phyloP scores from a whole-genome alignment of 2,797 vertebrate species.

The Alexandromys oeconomus region DNA sequence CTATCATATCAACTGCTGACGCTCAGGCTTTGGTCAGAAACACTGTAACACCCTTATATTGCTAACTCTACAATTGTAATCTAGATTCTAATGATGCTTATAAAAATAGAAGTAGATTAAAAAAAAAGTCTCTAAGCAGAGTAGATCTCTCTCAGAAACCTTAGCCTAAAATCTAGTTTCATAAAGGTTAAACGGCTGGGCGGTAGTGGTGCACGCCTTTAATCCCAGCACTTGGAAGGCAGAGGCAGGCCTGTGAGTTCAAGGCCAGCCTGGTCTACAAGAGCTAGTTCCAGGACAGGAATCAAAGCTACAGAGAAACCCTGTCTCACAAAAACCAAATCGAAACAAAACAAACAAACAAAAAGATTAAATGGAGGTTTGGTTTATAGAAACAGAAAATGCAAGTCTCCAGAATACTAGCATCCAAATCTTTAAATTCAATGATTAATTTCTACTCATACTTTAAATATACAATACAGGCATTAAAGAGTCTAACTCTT shows the following conservation, averaged over 20 bases:
- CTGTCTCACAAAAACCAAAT: too few species aligned
- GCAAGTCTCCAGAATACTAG: constrained; percentile 16
- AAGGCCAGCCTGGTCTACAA: too few species aligned
- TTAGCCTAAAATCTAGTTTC: constrained; percentile 53
- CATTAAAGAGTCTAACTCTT: constrained; percentile 4
- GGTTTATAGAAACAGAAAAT: constrained; percentile 56
- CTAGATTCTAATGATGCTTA: constrained; percentile 22
- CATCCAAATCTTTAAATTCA: constrained; percentile 60
- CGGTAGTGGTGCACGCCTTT: too few species aligned
- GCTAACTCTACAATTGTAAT: constrained; percentile 41
- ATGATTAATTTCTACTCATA: neutral
- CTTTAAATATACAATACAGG: constrained; percentile 28
- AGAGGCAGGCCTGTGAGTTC: too few species aligned
- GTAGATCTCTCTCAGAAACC: constrained; percentile 20
- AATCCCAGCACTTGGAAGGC: too few species aligned
- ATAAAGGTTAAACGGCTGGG: too few species aligned
- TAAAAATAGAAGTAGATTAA: constrained; percentile 16
- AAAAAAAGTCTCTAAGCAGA: constrained; percentile 37
- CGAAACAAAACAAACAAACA: too few species aligned
- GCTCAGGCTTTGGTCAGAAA: constrained; percentile 44
- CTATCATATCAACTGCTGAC: constrained; percentile 29
- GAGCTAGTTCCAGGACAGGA: too few species aligned
- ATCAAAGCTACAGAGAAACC: too few species aligned
- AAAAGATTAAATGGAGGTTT: constrained; percentile 5
- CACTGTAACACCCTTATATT: neutral